Percentiles rank a stretch among this genome's conserved stretches.
These are phyloP conservation scores for Notospermus geniculatus DNA, from an alignment of 1,140 invertebrate genomes.

Conservation along the genomic window DNA sequence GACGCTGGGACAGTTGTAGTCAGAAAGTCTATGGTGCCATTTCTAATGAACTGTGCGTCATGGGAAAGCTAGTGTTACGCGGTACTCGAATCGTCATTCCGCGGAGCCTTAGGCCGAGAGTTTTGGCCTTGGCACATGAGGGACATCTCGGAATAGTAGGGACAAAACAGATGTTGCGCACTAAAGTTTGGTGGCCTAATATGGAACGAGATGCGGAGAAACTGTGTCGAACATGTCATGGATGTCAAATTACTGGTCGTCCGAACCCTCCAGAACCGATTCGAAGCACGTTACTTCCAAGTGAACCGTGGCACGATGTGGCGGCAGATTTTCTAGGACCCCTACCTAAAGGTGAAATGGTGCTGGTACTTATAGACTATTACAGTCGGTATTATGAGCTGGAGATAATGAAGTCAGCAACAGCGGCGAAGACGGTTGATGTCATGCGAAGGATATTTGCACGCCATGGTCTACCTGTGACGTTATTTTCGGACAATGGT, in stretches of 20 bases:
- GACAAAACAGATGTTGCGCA: slow-evolving; percentile 20
- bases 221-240: slow-evolving; percentile 18
- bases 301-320: slow-evolving; percentile 22
- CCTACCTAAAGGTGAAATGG: slow-evolving; percentile 16
- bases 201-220: slow-evolving; percentile 26
- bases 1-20: not conserved
- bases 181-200: slow-evolving; percentile 29
- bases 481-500: slow-evolving; percentile 19
- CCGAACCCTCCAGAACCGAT: slow-evolving; percentile 14
- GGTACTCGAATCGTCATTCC: slow-evolving; percentile 23
- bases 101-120: slow-evolving; percentile 1
- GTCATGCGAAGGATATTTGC: slow-evolving; percentile 17
- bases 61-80: slow-evolving; percentile 24
- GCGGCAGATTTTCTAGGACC: slow-evolving; percentile 23
- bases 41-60: slow-evolving; percentile 16
- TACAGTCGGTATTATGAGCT: slow-evolving; percentile 24
- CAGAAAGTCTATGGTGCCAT: slow-evolving; percentile 20
- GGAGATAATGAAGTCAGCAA: slow-evolving; percentile 15
- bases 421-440: slow-evolving; percentile 16
- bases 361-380: slow-evolving; percentile 26
- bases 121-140: slow-evolving; percentile 22
- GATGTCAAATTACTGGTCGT: slow-evolving; percentile 20
- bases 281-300: slow-evolving; percentile 14
- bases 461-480: slow-evolving; percentile 20
- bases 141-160: slow-evolving; percentile 22